Evolutionary conservation across 2,888 invertebrate species (phyloP), one percentile per base, ranked within the genome.

Genomic region (Vanessa cardui): DNA sequence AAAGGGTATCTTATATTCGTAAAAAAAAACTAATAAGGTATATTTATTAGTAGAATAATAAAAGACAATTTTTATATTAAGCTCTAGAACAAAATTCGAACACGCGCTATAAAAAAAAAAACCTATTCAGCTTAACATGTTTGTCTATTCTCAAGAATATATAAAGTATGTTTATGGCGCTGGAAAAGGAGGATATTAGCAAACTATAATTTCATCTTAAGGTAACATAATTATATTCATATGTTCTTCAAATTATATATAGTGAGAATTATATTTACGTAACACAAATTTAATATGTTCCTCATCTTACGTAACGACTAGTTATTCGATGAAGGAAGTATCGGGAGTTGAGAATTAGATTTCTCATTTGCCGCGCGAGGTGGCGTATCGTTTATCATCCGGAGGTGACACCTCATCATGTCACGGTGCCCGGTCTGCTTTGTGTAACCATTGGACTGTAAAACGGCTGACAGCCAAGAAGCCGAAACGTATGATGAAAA

Each of bases 281-380:
- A 56, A 56, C 18, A 56, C 39, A 6, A 47, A 47, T 12, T 52
- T 66, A 61, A 70, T 58, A 59, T 58, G 68, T 70, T 68, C 72
- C 68, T 62, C 49, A 65, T 68, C 63, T 64, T 66, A 68, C 77
- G 77, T 75, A 68, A 70, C 70, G 49, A 5, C 39, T 56, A 60
- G 60, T 70, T 62, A 54, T 68, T 77, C 76, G 76, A 79, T 77
- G 75, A 72, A 73, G 78, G 77, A 76, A 79, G 76, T 81, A 85
- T 86, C 85, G 85, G 86, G 81, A 87, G 86, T 87, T 83, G 81
- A 86, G 86, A 90, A 91, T 90, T 90, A 87, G 86, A 89, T 90
- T 89, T 87, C 88, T 87, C 84, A 87, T 89, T 88, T 88, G 84
- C 83, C 86, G 85, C 81, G 78, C 78, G 83, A 80, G 83, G 81